Conservation (phyloP, 2,113 vertebrate species). For the Gnathonemus echidnorhynchus region DNA sequence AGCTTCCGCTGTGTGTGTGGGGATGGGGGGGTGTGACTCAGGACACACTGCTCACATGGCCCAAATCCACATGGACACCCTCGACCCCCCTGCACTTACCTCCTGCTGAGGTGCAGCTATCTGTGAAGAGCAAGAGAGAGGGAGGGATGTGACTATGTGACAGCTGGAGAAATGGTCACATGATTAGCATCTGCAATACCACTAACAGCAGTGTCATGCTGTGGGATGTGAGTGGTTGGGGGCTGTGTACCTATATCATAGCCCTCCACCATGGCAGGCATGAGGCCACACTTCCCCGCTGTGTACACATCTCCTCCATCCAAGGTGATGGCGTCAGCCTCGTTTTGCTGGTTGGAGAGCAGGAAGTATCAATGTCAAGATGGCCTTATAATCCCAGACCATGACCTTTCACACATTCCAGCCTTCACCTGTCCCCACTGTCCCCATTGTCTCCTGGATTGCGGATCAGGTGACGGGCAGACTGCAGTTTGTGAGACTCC, state of each 20-base stretch:
- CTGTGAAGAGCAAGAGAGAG: conserved; percentile 35
- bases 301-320: conserved; percentile 78
- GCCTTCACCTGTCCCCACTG: no score
- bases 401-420: background rate
- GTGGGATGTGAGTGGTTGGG: background rate
- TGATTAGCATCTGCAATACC: background rate
- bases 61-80: rapidly evolving
- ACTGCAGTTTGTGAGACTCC: no score
- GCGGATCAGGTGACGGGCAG: no score
- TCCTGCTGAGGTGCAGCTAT: background rate
- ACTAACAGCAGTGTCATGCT: background rate
- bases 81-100: conserved; percentile 7
- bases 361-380: background rate
- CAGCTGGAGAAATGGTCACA: background rate
- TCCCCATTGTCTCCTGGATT: no score
- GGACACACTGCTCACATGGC: background rate
- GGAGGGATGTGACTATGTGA: background rate
- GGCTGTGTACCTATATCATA: conserved; percentile 48
- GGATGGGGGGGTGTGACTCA: background rate
- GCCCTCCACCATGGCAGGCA: conserved; percentile 72
- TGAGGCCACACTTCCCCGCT: conserved; percentile 72
- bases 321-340: conserved; percentile 73
- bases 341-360: conserved; percentile 57
- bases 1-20: background rate
- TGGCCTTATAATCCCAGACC: background rate